Conservation (phyloP, 2,888 invertebrate species). For the Saturnia pavonia region DNA sequence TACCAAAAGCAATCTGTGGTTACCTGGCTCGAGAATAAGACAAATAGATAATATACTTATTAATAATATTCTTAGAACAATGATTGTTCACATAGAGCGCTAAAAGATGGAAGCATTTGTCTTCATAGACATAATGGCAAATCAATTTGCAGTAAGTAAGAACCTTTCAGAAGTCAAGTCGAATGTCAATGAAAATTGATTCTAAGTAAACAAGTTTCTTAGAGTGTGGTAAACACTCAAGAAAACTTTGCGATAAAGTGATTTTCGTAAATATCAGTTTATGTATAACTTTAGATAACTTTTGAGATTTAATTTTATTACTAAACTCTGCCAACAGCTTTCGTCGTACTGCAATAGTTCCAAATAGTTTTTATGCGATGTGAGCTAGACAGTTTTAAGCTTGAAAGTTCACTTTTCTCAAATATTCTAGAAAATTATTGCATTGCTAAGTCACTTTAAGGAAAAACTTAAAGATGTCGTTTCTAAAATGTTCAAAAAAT, state of each 20-base stretch:
- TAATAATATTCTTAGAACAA: slow-evolving; percentile 41
- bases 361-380: not conserved
- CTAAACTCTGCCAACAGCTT: not conserved
- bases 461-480: not conserved
- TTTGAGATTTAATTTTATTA: not conserved
- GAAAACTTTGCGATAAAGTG: not conserved
- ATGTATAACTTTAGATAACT: not conserved
- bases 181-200: slow-evolving; percentile 32
- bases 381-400: not conserved
- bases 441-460: not conserved
- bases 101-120: slow-evolving; percentile 41
- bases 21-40: slow-evolving; percentile 39
- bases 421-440: not conserved
- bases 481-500: too few relatives aligned
- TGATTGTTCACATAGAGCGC: slow-evolving; percentile 45
- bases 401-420: not conserved
- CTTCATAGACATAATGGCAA: slow-evolving; percentile 38
- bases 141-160: slow-evolving; percentile 35
- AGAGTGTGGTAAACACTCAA: slow-evolving; percentile 9
- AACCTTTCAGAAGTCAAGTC: slow-evolving; percentile 32
- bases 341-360: not conserved
- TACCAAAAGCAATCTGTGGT: not conserved
- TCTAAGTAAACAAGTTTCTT: slow-evolving; percentile 14
- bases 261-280: slow-evolving; percentile 12
- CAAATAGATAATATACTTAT: slow-evolving; percentile 44